Evolutionary conservation across 2,888 invertebrate genomes (phyloP).

Genomic region (Leucophenga maculata): DNA sequence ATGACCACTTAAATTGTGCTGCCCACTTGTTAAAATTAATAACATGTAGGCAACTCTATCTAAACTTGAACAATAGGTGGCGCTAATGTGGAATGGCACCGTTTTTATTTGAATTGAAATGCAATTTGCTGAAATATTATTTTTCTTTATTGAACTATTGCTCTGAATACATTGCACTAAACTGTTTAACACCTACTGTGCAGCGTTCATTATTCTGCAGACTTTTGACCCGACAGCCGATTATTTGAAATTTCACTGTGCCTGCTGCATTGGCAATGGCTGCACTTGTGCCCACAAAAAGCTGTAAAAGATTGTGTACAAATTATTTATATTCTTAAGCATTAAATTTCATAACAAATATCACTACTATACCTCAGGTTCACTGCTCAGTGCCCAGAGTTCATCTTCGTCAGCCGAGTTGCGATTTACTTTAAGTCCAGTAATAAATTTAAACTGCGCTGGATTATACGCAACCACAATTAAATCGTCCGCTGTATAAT

Average conservation of each 20-base stretch:
- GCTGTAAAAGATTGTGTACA: slow-evolving; percentile 35
- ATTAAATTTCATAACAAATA: not conserved
- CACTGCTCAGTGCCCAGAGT: slow-evolving; percentile 77
- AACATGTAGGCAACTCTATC: no score
- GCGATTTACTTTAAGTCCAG: slow-evolving; percentile 80
- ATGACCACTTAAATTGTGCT: no score
- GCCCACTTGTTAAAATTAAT: no score
- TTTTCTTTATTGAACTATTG: no score
- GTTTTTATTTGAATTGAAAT: no score
- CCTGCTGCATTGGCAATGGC: slow-evolving; percentile 36
- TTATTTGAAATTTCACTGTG: slow-evolving; percentile 81
- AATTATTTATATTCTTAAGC: not conserved
- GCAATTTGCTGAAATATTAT: no score
- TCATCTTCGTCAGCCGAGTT: slow-evolving; percentile 76
- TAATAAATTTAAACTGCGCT: slow-evolving; percentile 80
- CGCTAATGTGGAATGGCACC: no score
- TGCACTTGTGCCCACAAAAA: slow-evolving; percentile 46
- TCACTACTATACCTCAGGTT: slow-evolving; percentile 59
- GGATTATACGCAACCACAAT: slow-evolving; percentile 76
- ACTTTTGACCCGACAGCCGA: slow-evolving; percentile 73
- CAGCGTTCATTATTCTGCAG: slow-evolving; percentile 61
- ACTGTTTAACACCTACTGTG: slow-evolving; percentile 50
- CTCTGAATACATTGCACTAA: not conserved
- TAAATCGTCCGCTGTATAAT: slow-evolving; percentile 74
- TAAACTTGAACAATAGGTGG: no score